Conservation (phyloP, 2,113 vertebrate genomes). For the Coregonus clupeaformis region DNA sequence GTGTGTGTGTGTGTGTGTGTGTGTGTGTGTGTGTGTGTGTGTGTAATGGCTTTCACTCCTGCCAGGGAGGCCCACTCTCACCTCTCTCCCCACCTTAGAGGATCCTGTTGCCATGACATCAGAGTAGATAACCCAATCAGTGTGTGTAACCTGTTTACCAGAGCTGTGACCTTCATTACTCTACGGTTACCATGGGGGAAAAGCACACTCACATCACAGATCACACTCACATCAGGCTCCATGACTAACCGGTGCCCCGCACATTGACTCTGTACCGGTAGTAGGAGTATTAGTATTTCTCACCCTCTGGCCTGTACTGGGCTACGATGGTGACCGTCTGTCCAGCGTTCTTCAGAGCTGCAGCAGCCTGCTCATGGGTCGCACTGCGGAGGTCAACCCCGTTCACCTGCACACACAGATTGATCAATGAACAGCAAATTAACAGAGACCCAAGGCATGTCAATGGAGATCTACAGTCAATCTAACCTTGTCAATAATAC, state of each 20-base stretch:
- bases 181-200: not conserved
- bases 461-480: not conserved
- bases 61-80: not conserved
- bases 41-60: not conserved
- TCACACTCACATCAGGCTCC: not conserved
- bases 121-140: conserved; percentile 2
- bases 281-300: conserved; percentile 37
- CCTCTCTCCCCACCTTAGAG: too few relatives aligned
- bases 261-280: too few relatives aligned
- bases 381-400: conserved; percentile 91
- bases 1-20: too few relatives aligned
- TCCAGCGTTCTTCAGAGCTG: conserved; percentile 93
- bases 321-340: conserved; percentile 93
- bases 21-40: not conserved
- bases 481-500: conserved; percentile 15
- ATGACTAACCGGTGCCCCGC: too few relatives aligned
- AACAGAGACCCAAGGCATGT: not conserved
- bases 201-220: not conserved
- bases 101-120: conserved; percentile 4
- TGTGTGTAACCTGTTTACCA: not conserved
- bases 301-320: conserved; percentile 95
- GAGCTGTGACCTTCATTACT: not conserved
- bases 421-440: conserved; percentile 15
- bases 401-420: conserved; percentile 79
- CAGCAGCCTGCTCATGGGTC: conserved; percentile 94